Evolutionary conservation across 2,113 vertebrate species (phyloP), one percentile per base, ranked within the genome.

Genomic region (Dipodomys stephensi): DNA sequence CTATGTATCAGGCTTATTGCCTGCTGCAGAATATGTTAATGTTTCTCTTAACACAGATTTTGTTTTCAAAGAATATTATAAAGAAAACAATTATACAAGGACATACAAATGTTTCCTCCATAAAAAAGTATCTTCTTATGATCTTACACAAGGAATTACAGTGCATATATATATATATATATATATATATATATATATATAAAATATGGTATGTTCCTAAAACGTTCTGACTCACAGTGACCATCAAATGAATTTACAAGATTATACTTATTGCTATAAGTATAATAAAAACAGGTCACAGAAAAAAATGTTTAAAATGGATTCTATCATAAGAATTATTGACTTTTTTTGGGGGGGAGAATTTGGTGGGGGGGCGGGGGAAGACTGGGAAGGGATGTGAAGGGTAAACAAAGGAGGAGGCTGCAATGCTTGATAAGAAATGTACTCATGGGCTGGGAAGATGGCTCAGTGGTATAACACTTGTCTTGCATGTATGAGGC

Each of bases 321-420:
- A 28, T 64, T 78, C 73, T 92, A 57, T 87, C 49, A 74, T 65
- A 88, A 94, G 23, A 92, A 90, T 84, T 90, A 23, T 82, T 94
- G 53, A 72, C 12, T 67, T 62, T 35, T 39, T 39, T 39, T 5
- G 4, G 39, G 39, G 39, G 39, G 39, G 39, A 39, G 39, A 39
- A 39, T 39, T 39, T 3, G 39, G 39, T 39, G 39, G 39, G 39
- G 39, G 39, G 5, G 39, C 4, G 39, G 39, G 39, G 39, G 39
- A 5, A 39, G 39, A 5, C 39, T 39, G 39, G 39, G 39, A 39
- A 6, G 39, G 39, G 39, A 39, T 39, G 39, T 39, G 39, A 39
- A 39, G 39, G 39, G 39, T 39, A 39, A 39, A 39, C 39, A 39
- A 39, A 39, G 39, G 39, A 39, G 39, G 39, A 39, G 39, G 39